Conservation (phyloP, 2,113 vertebrate species). For the Spea multiplicata region DNA sequence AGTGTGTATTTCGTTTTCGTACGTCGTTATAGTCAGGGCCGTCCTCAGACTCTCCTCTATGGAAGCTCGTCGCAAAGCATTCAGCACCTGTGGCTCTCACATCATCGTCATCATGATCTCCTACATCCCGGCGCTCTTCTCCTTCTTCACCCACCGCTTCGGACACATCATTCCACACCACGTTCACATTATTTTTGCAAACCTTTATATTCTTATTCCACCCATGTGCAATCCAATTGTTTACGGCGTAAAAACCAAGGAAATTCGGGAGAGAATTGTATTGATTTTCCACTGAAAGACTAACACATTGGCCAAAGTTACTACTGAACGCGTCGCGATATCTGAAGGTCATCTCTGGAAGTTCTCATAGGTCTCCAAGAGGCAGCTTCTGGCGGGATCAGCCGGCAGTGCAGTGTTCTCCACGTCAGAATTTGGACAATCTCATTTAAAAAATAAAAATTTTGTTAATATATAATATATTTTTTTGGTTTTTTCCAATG, state of each 20-base stretch:
- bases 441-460: no score
- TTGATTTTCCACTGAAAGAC: neutral
- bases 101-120: constrained; percentile 19
- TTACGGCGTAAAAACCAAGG: constrained; percentile 34
- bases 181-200: constrained; percentile 20
- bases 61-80: constrained; percentile 21
- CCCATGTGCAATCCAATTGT: constrained; percentile 37
- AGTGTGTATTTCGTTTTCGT: constrained; percentile 15
- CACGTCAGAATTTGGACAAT: no score
- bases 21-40: constrained; percentile 3
- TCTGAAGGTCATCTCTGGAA: no score
- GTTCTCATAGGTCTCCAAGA: no score
- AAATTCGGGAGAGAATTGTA: constrained; percentile 21
- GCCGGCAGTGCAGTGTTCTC: no score
- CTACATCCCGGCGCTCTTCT: constrained; percentile 51
- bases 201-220: constrained; percentile 34
- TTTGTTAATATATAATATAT: no score
- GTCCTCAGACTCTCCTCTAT: constrained; percentile 18
- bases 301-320: no score
- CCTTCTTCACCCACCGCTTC: constrained; percentile 46
- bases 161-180: constrained; percentile 21
- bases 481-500: no score
- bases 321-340: no score
- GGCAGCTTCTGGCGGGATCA: no score
- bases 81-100: constrained; percentile 25